phyloP scores from a whole-genome alignment of 2,888 invertebrate genomes.

The Lepidocyrtinus sp. region DNA sequence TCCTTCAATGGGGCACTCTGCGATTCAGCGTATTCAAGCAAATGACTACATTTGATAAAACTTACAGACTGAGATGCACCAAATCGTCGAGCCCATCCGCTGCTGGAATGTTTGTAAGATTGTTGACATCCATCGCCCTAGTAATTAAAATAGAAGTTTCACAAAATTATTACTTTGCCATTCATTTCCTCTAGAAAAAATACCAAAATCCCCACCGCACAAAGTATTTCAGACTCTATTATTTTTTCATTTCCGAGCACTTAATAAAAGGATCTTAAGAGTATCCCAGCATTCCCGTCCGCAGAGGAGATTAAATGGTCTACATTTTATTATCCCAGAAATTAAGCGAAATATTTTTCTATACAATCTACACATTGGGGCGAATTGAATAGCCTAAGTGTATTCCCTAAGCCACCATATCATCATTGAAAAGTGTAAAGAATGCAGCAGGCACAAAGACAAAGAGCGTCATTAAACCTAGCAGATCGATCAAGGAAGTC shows the following conservation, averaged over 20 bases:
- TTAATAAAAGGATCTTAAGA: background rate
- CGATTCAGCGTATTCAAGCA: no score
- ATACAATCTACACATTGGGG: constrained; percentile 6
- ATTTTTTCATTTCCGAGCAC: background rate
- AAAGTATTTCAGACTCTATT: no score
- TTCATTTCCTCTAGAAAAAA: no score
- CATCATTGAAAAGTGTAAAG: background rate
- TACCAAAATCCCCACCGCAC: no score
- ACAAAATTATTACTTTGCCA: constrained; percentile 22
- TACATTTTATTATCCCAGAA: background rate
- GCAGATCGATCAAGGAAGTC: constrained; percentile 52
- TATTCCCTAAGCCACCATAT: no score
- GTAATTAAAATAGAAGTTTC: constrained; percentile 60
- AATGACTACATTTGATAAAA: no score
- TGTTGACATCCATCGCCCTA: constrained; percentile 77
- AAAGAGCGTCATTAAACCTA: constrained; percentile 50
- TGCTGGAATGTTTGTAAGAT: constrained; percentile 76
- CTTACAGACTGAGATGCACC: constrained; percentile 75
- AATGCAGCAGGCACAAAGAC: constrained; percentile 29
- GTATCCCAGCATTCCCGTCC: background rate
- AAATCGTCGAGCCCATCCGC: constrained; percentile 72
- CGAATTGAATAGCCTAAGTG: no score
- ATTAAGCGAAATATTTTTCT: background rate
- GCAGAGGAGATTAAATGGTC: background rate
- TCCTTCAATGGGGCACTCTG: no score